Percentiles rank a stretch among this genome's conserved stretches.
Evolutionary conservation across 2,888 invertebrate genomes (phyloP).

Genomic region (Alcis repandata): DNA sequence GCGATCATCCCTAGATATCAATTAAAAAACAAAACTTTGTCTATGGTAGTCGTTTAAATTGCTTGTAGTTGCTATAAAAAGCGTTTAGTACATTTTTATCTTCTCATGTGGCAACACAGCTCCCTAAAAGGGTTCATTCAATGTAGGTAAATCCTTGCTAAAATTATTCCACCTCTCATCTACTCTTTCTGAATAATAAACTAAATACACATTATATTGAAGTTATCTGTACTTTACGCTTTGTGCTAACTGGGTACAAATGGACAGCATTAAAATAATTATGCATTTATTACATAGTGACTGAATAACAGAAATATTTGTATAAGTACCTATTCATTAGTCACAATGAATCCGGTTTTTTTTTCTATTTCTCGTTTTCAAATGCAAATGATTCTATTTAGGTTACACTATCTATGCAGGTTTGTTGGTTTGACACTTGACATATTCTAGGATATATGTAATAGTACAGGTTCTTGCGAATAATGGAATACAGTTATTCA

Average conservation of each 20-base stretch:
- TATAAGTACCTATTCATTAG: background rate
- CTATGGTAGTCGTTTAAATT: background rate
- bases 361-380: background rate
- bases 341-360: background rate
- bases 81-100: background rate
- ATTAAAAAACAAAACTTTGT: background rate
- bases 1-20: too few relatives aligned
- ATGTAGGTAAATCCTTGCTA: conserved; percentile 30
- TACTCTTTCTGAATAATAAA: conserved; percentile 29
- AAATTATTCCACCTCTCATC: conserved; percentile 20
- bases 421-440: too few relatives aligned
- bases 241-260: conserved; percentile 20
- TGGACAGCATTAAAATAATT: conserved; percentile 6
- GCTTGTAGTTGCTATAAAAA: background rate
- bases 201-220: conserved; percentile 1
- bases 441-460: too few relatives aligned
- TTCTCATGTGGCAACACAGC: background rate
- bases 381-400: too few relatives aligned
- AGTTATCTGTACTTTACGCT: conserved; percentile 28
- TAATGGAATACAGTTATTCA: too few relatives aligned
- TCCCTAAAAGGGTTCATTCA: background rate
- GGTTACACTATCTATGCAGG: too few relatives aligned
- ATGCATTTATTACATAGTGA: background rate
- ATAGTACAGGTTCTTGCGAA: too few relatives aligned
- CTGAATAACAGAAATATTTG: background rate